Percentiles rank a stretch among this genome's conserved stretches.
phyloP scores from a whole-genome alignment of 2,797 vertebrate species.

The Rachycentron canadum region DNA sequence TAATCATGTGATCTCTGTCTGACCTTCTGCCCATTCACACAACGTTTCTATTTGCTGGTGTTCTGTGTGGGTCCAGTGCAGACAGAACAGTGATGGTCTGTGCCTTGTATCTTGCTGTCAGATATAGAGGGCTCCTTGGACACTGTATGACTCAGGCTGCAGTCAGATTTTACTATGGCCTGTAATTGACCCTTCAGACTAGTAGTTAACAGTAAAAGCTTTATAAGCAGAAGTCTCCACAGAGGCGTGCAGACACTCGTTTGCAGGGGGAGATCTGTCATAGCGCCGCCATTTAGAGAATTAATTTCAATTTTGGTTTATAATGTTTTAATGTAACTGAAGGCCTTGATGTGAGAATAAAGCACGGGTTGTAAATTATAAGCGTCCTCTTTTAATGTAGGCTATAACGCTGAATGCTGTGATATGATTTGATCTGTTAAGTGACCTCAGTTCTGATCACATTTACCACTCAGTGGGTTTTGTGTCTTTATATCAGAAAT shows the following conservation, averaged over 20 bases:
- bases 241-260: conserved; percentile 71
- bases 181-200: conserved; percentile 84
- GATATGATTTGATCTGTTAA: conserved; percentile 2
- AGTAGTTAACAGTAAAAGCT: conserved; percentile 82
- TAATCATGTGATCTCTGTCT: conserved; percentile 60
- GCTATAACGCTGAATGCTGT: conserved; percentile 6
- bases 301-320: conserved; percentile 69
- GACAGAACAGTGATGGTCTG: conserved; percentile 48
- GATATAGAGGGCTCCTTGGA: conserved; percentile 67
- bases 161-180: conserved; percentile 80
- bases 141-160: conserved; percentile 81
- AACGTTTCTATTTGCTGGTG: conserved; percentile 48
- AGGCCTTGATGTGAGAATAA: conserved; percentile 45
- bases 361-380: conserved; percentile 19
- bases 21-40: conserved; percentile 55
- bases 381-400: conserved; percentile 37
- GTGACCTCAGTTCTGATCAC: not conserved
- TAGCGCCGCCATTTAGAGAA: conserved; percentile 48
- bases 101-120: conserved; percentile 61
- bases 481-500: not conserved
- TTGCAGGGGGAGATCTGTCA: conserved; percentile 61
- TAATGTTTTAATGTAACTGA: conserved; percentile 55
- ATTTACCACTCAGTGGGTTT: not conserved
- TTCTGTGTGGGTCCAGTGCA: conserved; percentile 43
- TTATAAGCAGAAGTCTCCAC: conserved; percentile 78